Conservation (phyloP, 2,888 invertebrate genomes). For the Notodonta dromedarius region DNA sequence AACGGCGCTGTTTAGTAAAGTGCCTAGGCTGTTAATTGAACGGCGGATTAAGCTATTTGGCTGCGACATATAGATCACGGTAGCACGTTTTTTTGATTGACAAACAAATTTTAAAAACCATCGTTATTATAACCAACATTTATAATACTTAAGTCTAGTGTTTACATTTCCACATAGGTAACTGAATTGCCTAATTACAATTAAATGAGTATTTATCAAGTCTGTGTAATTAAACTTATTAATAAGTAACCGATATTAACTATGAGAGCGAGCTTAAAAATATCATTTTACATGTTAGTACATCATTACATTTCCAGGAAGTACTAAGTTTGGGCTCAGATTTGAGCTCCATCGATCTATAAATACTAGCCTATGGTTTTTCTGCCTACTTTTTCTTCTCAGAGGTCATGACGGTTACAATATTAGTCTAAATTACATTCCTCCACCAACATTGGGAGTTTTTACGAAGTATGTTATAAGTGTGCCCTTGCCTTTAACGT, state of each 20-base stretch:
- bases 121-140: too few relatives aligned
- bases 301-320: too few relatives aligned
- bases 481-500: conserved; percentile 97
- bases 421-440: conserved; percentile 59
- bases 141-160: too few relatives aligned
- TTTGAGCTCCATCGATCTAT: not conserved
- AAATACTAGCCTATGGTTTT: not conserved
- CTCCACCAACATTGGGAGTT: conserved; percentile 82
- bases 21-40: too few relatives aligned
- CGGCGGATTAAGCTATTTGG: too few relatives aligned
- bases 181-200: not conserved
- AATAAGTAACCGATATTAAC: not conserved
- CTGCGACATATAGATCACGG: too few relatives aligned
- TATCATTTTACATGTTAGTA: too few relatives aligned
- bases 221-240: not conserved
- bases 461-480: conserved; percentile 96
- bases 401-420: not conserved
- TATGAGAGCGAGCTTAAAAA: too few relatives aligned
- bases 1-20: too few relatives aligned
- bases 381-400: not conserved
- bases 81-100: too few relatives aligned
- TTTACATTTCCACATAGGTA: too few relatives aligned
- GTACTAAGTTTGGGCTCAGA: not conserved
- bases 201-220: not conserved
- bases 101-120: too few relatives aligned